These are phyloP conservation scores for Polydrusus cervinus DNA, from an alignment of 2,888 invertebrate species.

Conservation along the genomic window DNA sequence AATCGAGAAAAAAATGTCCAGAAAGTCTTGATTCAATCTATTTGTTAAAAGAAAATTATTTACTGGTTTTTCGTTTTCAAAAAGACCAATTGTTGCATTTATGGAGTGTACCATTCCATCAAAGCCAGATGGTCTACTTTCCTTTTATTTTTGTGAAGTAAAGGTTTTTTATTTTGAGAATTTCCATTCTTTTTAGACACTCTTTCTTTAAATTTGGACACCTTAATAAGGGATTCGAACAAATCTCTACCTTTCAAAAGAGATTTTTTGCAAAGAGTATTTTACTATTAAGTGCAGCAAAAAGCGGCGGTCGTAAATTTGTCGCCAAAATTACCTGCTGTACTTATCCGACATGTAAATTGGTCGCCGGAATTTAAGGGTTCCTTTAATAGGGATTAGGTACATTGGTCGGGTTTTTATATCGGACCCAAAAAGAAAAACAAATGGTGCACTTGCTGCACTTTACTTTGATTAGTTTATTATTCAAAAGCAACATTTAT, in stretches of 20 bases:
- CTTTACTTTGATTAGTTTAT: too few species aligned
- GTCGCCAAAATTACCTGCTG: too few species aligned
- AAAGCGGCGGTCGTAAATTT: too few species aligned
- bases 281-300: too few species aligned
- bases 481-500: too few species aligned
- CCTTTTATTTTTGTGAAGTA: not conserved
- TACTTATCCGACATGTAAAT: too few species aligned
- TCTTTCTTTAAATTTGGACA: not conserved
- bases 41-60: constrained; percentile 11
- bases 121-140: constrained; percentile 11
- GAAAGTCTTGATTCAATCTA: not conserved
- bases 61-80: not conserved
- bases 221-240: constrained; percentile 9
- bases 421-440: too few species aligned
- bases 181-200: not conserved
- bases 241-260: constrained; percentile 20
- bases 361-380: too few species aligned
- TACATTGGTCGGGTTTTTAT: too few species aligned
- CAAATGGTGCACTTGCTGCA: too few species aligned
- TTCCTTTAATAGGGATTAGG: too few species aligned
- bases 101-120: not conserved
- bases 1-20: not conserved
- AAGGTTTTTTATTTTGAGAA: not conserved
- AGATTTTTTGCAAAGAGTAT: too few species aligned
- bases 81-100: not conserved